A percentile compares a stretch with the other conserved stretches of the same genome.
These are phyloP conservation scores for Cinclus mexicanus DNA, from an alignment of 2,113 vertebrate species.

Conservation along the genomic window DNA sequence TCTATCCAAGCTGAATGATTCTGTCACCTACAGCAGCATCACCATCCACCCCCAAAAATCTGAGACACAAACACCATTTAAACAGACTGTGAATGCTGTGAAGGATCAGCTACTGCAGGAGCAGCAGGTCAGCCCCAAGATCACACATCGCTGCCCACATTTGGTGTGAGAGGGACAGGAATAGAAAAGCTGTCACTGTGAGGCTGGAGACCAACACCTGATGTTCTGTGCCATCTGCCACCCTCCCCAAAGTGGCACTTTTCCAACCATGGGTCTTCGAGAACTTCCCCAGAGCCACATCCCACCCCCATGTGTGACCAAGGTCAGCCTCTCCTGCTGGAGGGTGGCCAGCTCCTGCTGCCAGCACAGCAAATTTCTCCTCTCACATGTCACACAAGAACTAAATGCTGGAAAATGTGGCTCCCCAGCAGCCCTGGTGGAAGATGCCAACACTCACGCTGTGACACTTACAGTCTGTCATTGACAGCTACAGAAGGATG, in stretches of 20 bases:
- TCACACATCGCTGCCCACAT: background rate
- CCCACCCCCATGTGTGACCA: rapidly evolving
- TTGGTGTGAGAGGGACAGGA: background rate
- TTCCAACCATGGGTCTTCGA: background rate
- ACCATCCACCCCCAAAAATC: background rate
- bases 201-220: background rate
- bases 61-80: background rate
- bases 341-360: background rate
- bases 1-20: background rate
- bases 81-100: background rate
- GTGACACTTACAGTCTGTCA: background rate
- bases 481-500: background rate
- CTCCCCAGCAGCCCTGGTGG: background rate
- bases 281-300: background rate
- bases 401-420: background rate
- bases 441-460: background rate
- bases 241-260: background rate
- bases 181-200: background rate
- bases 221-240: background rate
- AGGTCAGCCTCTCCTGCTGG: background rate
- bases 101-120: background rate
- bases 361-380: background rate
- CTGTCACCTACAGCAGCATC: background rate
- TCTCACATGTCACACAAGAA: background rate
- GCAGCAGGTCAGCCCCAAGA: background rate